phyloP scores from a whole-genome alignment of 2,888 invertebrate genomes.

The Zele albiditarsus region DNA sequence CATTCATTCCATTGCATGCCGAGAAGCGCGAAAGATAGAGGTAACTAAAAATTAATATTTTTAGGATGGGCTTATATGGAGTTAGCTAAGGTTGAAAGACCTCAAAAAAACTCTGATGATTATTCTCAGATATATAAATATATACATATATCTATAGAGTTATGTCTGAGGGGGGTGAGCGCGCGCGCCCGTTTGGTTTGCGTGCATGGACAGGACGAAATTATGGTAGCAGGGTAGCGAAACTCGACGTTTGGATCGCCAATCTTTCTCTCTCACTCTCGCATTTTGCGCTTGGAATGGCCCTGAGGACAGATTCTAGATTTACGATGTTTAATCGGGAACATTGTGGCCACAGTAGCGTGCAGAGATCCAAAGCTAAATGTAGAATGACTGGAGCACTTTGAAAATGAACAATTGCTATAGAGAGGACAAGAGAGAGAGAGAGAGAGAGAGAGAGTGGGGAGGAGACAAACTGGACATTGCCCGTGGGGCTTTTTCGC shows the following conservation, averaged over 20 bases:
- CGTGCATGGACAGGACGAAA: conserved; percentile 19
- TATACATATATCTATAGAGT: background rate
- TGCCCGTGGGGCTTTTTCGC: conserved; percentile 8
- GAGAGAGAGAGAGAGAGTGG: background rate
- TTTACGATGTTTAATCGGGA: conserved; percentile 37
- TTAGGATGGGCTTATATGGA: conserved; percentile 4
- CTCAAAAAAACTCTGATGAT: background rate
- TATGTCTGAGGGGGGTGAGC: conserved; percentile 3
- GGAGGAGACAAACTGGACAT: conserved; percentile 5
- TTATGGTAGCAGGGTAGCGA: conserved; percentile 10
- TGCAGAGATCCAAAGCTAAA: conserved; percentile 39
- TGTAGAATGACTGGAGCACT: conserved; percentile 19
- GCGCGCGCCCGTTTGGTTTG: conserved; percentile 12
- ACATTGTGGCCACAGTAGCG: conserved; percentile 39
- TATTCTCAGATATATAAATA: conserved; percentile 2
- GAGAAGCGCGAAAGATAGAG: conserved; percentile 11
- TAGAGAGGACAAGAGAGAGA: background rate
- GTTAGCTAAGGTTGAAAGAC: conserved; percentile 30
- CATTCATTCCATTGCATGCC: conserved; percentile 15
- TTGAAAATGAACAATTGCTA: conserved; percentile 32
- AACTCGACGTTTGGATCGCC: background rate
- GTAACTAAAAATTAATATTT: conserved; percentile 33
- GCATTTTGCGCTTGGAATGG: conserved; percentile 11
- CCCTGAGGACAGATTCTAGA: conserved; percentile 37
- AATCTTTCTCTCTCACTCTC: background rate